A percentile compares a stretch with the other conserved stretches of the same genome.
phyloP scores from a whole-genome alignment of 2,888 invertebrate genomes.

The Euzophera pinguis region DNA sequence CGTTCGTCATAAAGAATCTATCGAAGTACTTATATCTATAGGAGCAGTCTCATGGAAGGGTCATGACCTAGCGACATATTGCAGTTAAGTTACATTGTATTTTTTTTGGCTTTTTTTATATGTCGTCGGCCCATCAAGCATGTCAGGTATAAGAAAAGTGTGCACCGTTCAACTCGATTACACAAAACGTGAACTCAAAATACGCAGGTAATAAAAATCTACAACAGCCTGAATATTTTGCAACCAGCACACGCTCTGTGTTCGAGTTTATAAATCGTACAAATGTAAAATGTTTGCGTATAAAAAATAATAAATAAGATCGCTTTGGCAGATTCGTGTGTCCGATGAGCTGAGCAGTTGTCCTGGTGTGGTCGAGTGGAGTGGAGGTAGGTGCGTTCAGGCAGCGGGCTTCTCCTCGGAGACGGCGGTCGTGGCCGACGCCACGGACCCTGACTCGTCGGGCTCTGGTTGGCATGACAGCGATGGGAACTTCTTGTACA shows the following conservation, averaged over 20 bases:
- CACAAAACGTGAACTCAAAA: conserved; percentile 73
- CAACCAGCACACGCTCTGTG: conserved; percentile 64
- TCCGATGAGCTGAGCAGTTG: conserved; percentile 35
- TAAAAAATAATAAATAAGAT: conserved; percentile 74
- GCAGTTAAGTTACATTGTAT: conserved; percentile 28
- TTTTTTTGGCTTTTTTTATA: conserved; percentile 58
- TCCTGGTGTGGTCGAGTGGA: conserved; percentile 21
- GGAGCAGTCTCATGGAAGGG: conserved; percentile 72
- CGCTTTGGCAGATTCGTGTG: conserved; percentile 58
- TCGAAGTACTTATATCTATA: conserved; percentile 54
- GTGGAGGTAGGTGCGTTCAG: conserved; percentile 44
- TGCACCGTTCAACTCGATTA: conserved; percentile 70
- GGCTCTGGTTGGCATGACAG: conserved; percentile 82
- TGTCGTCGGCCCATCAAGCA: conserved; percentile 58
- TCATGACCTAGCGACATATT: conserved; percentile 51
- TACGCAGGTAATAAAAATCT: conserved; percentile 49
- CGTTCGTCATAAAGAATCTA: conserved; percentile 53
- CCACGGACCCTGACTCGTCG: conserved; percentile 83
- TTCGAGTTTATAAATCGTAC: conserved; percentile 69
- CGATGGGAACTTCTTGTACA: conserved; percentile 88
- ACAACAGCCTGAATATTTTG: conserved; percentile 57
- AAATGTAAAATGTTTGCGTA: conserved; percentile 64
- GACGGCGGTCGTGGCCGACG: conserved; percentile 84
- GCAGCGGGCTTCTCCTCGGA: conserved; percentile 84
- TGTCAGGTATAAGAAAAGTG: conserved; percentile 66